Base-by-base conservation (phyloP, 2,888 invertebrate genomes). In the Dynastes maya region DNA sequence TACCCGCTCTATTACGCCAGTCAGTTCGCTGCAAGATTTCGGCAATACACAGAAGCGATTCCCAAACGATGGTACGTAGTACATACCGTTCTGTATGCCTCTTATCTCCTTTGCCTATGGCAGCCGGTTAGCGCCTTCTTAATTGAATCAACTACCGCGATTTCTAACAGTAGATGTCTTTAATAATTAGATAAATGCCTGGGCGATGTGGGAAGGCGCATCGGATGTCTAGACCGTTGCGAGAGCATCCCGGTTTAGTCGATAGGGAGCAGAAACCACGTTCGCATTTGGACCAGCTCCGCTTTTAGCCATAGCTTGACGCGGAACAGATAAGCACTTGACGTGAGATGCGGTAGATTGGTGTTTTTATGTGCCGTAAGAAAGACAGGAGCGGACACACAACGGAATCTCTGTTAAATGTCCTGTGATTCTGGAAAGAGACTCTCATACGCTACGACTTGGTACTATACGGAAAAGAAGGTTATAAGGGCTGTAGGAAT, bases 111-210 rank as follows among this genome's bases (percentile, higher is more conserved):
- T 4, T 22, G 55, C 16, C n/a, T n/a, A 16, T 53, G 16, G 53
- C 6, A 53, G 53, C 64, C 68, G 29, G 68, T 22, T 32, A 51
- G 53, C 53, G 29, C 68, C 13, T 8, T 2, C 37, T 53, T 70
- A 70, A 70, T 70, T 55, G 53, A 70, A 70, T 70, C 70, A 55
- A 27, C 32, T 8, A 22, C 22, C 70, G 53, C 53, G 70, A 70
- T 70, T 70, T 70, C 70, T 70, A 45, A 53, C 53, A 55, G 53
- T 29, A 70, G 70, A 70, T 70, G 65, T 67, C 53, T 70, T 32
- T 53, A 32, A 70, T 70, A 70, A 70, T 70, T 70, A 70, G 70
- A 70, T 70, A 70, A 70, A 70, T 29, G 29, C n/a, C 11, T 27
- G 13, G 8, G 32, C 51, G n/a, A 4, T 70, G 0, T 2, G 32